Evolutionary conservation across 1,140 invertebrate genomes (phyloP).

Genomic region (Mylabris phalerata): DNA sequence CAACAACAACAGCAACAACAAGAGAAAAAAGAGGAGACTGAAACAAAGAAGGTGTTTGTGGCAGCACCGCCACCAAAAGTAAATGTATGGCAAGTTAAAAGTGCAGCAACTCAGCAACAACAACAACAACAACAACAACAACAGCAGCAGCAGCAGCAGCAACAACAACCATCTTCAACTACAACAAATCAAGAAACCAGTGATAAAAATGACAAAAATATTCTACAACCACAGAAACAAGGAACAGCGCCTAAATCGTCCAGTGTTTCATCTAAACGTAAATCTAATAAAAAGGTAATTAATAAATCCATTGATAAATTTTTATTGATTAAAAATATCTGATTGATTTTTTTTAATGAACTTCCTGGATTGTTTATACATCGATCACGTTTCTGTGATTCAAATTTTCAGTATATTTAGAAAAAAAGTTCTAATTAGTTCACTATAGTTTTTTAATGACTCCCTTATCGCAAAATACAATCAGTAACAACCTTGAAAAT

Average conservation of each 20-base stretch:
- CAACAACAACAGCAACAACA: slow-evolving; percentile 30
- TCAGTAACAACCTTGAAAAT: too few relatives aligned
- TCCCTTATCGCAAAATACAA: too few relatives aligned
- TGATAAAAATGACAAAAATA: slow-evolving; percentile 39
- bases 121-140: too few relatives aligned
- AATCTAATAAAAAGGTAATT: slow-evolving; percentile 55
- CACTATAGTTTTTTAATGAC: too few relatives aligned
- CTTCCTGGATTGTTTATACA: background rate
- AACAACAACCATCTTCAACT: slow-evolving; percentile 8
- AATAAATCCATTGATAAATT: background rate
- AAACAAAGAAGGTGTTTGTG: slow-evolving; percentile 51
- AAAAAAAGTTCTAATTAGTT: too few relatives aligned
- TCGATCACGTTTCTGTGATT: too few relatives aligned
- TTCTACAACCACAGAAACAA: slow-evolving; percentile 43
- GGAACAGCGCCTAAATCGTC: slow-evolving; percentile 29
- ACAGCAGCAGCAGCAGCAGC: too few relatives aligned
- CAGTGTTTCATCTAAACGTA: slow-evolving; percentile 49
- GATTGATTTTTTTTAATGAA: background rate
- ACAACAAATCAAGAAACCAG: background rate
- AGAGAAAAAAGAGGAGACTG: slow-evolving; percentile 28
- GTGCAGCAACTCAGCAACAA: background rate
- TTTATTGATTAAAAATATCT: background rate
- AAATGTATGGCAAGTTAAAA: slow-evolving; percentile 52
- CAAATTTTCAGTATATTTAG: background rate
- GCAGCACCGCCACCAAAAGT: slow-evolving; percentile 54